A percentile compares a stretch with the other conserved stretches of the same genome.
These are phyloP conservation scores for Caloenas nicobarica DNA, from an alignment of 2,113 vertebrate species.

Conservation along the genomic window DNA sequence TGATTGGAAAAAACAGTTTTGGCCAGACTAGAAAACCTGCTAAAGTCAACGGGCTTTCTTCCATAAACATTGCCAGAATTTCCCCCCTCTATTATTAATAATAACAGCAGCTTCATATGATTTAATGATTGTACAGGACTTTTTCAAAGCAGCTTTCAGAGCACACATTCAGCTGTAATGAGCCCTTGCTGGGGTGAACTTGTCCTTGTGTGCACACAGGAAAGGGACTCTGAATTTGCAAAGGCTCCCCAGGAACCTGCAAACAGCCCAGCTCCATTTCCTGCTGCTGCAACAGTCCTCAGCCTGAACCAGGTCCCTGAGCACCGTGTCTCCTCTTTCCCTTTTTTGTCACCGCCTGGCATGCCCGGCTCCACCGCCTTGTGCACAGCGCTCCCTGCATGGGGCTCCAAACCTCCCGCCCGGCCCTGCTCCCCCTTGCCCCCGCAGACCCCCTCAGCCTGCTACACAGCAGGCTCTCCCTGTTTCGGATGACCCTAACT, in stretches of 20 bases:
- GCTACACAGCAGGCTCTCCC: background rate
- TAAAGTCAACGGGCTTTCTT: background rate
- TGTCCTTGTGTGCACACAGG: background rate
- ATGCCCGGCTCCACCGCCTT: background rate
- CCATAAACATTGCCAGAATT: background rate
- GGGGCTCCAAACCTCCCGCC: background rate
- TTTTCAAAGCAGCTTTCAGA: background rate
- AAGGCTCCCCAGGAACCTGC: background rate
- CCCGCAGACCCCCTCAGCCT: background rate
- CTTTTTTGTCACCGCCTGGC: background rate
- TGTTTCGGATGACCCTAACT: background rate
- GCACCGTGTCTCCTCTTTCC: accelerated
- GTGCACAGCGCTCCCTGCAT: background rate
- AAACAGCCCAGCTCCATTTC: background rate
- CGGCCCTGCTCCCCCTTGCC: background rate
- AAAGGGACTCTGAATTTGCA: background rate
- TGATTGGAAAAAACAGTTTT: background rate
- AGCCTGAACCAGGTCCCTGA: accelerated
- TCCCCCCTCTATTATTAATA: background rate
- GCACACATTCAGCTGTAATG: background rate
- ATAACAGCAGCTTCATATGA: background rate
- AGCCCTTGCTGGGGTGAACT: background rate
- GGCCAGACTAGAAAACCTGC: background rate
- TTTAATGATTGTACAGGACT: background rate
- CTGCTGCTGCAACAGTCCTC: background rate